A percentile compares a stretch with the other conserved stretches of the same genome.
These are phyloP conservation scores for Reticulitermes lucifugus DNA, from an alignment of 2,888 invertebrate species.

Conservation along the genomic window DNA sequence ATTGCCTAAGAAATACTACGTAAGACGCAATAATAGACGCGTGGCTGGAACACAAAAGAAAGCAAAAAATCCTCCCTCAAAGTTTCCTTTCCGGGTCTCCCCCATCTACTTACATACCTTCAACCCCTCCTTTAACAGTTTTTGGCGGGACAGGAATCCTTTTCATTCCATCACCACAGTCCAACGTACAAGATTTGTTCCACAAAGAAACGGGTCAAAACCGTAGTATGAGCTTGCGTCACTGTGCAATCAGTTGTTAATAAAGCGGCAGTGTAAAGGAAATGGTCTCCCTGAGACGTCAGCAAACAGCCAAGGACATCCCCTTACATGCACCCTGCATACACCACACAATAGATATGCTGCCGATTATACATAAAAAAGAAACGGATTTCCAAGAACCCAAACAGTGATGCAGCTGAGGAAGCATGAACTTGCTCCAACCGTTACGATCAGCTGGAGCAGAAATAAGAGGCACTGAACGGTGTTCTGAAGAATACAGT, in stretches of 20 bases:
- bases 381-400: conserved; percentile 27
- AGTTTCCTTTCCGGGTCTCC: conserved; percentile 14
- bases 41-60: conserved; percentile 6
- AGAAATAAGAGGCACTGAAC: neutral
- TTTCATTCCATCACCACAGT: conserved; percentile 6
- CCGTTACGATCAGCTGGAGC: conserved; percentile 28
- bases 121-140: neutral
- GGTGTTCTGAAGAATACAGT: too few species aligned
- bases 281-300: conserved; percentile 8
- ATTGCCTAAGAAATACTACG: conserved; percentile 1
- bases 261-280: neutral
- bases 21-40: conserved; percentile 8
- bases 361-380: neutral
- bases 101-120: conserved; percentile 1
- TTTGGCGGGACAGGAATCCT: conserved; percentile 28
- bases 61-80: conserved; percentile 2
- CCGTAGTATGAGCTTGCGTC: conserved; percentile 11
- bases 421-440: neutral
- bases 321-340: conserved; percentile 8
- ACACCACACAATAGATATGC: conserved; percentile 12
- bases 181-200: conserved; percentile 26
- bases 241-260: conserved; percentile 27
- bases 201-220: conserved; percentile 22
- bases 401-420: conserved; percentile 25
- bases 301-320: conserved; percentile 28